Evolutionary conservation across 2,113 vertebrate species (phyloP), one percentile per base, ranked within the genome.

Genomic region (Aspidoscelis tigris): DNA sequence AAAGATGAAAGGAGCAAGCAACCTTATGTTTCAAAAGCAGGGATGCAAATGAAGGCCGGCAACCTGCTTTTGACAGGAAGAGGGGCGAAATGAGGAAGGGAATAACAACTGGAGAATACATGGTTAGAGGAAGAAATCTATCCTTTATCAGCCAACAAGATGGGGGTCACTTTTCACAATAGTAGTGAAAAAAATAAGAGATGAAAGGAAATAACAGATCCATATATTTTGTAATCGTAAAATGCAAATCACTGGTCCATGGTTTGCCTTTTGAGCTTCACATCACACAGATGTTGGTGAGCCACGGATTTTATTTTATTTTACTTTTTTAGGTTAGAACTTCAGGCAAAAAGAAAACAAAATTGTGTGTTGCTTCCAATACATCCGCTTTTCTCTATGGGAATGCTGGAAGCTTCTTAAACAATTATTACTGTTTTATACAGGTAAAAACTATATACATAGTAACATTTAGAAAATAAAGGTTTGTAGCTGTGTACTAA

Each of bases 41-140:
- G 74, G 58, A 92, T 92, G 92, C 93, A 95, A 95, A 95, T 91
- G 93, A 89, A 94, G 91, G 87, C 76, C 80, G 88, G 88, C 81
- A 87, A 91, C 72, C 91, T 84, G 72, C 86, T 74, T 33, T 88
- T 64, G 50, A 83, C 8, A 6, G 7, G 44, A 7, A 47, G 14
- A 16, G 22, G 47, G 16, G 8, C 0, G 3, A 53, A 12, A 50
- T 3, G 44, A 14, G 21, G 26, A 33, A 72, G 7, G n/a, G 93
- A 16, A 20, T 26, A n/a, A 7, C 24, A 39, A 76, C 1, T 21
- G 4, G 50, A 53, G 74, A 43, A 33, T 22, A 82, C 26, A 44
- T 0, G 0, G 33, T 72, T 20, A 16, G 4, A 10, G 39, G 84
- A 18, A 5, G 70, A 65, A 66, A 47, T 1, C 47, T 22, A 1